Percentiles rank a stretch among this genome's conserved stretches.
Evolutionary conservation across 2,888 invertebrate genomes (phyloP).

Genomic region (Minunthozetes semirufus): DNA sequence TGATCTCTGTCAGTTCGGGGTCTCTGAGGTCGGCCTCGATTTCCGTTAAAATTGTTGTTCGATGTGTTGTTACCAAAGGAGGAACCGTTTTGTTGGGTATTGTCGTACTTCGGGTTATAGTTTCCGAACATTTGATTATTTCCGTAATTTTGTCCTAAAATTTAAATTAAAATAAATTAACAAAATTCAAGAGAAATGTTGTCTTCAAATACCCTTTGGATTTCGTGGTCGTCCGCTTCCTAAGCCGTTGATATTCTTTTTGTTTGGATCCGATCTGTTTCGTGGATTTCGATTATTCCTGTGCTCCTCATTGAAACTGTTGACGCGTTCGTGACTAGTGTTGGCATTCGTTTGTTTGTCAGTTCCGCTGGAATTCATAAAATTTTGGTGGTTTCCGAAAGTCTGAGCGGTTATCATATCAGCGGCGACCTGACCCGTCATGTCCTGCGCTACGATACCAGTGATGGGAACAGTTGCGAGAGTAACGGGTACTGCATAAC

Average conservation of each 20-base stretch:
- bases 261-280: neutral
- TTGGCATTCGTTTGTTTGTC: constrained; percentile 7
- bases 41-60: constrained; percentile 16
- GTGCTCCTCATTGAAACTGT: constrained; percentile 17
- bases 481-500: neutral
- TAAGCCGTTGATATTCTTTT: neutral
- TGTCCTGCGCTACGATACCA: neutral
- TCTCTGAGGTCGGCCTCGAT: neutral
- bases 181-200: neutral
- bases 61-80: neutral
- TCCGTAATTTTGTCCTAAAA: neutral
- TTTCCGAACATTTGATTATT: neutral
- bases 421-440: neutral
- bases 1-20: neutral
- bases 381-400: constrained; percentile 7
- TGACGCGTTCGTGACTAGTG: constrained; percentile 5
- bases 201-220: neutral
- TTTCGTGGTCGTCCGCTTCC: constrained; percentile 2
- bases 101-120: neutral
- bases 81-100: neutral
- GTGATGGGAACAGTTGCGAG: neutral
- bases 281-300: constrained; percentile 9
- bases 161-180: neutral
- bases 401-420: neutral
- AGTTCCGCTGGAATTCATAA: constrained; percentile 1